phyloP scores from a whole-genome alignment of 2,113 vertebrate species.

The Nothocercus julius region DNA sequence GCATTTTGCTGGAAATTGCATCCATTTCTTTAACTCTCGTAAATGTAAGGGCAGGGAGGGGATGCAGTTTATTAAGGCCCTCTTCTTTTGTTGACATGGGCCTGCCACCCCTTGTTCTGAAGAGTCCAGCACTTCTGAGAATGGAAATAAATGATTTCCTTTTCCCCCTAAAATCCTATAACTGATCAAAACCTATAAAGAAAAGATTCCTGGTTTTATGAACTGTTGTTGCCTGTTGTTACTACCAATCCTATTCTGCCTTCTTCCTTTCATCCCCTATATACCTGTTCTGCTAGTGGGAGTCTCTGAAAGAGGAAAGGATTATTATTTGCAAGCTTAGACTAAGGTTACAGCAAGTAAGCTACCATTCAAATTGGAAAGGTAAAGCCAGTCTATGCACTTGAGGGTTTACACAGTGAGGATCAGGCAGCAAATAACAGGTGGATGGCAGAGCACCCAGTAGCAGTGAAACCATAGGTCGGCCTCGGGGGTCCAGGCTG shows the following conservation, averaged over 20 bases:
- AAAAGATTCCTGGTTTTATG: background rate
- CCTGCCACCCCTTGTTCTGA: background rate
- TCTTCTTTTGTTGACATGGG: background rate
- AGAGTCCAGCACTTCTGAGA: background rate
- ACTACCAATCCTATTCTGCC: background rate
- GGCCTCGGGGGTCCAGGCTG: background rate
- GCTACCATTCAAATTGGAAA: background rate
- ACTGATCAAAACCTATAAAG: background rate
- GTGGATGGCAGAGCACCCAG: background rate
- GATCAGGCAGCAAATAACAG: background rate
- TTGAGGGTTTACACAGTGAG: background rate
- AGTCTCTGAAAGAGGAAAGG: background rate
- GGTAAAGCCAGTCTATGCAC: background rate
- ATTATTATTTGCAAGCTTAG: background rate
- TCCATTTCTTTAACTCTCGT: background rate
- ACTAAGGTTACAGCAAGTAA: background rate
- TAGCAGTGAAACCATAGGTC: background rate
- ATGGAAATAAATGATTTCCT: background rate
- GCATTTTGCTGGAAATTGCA: background rate
- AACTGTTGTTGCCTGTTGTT: background rate
- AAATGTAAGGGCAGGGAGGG: background rate
- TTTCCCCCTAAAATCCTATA: background rate
- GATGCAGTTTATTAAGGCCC: background rate
- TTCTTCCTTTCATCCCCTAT: background rate
- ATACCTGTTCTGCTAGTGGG: background rate